A percentile compares a stretch with the other conserved stretches of the same genome.
Conservation (phyloP, 2,797 vertebrate genomes). For the Austrolebias charrua region DNA sequence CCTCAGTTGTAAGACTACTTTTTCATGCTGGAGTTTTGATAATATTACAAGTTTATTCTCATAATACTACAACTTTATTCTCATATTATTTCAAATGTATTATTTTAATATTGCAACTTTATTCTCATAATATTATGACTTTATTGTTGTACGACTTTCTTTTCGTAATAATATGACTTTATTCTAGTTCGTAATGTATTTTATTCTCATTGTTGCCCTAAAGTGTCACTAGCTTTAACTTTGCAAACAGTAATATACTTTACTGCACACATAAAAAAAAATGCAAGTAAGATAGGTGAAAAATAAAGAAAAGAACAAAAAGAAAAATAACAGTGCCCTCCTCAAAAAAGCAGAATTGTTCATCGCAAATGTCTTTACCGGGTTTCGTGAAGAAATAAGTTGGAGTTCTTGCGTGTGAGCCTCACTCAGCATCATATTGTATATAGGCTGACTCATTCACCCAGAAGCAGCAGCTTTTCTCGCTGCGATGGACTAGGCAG, state of each 20-base stretch:
- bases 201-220: no score
- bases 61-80: no score
- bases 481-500: constrained; percentile 69
- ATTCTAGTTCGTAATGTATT: no score
- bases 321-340: background rate
- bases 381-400: constrained; percentile 15
- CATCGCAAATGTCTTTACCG: constrained; percentile 12
- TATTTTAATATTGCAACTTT: no score
- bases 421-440: constrained; percentile 35
- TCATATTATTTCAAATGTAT: no score
- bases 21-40: no score
- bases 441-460: constrained; percentile 58
- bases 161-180: no score
- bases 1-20: no score
- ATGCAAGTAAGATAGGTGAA: constrained; percentile 8
- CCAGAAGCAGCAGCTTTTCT: constrained; percentile 61
- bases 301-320: background rate
- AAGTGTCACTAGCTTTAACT: background rate
- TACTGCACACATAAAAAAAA: constrained; percentile 18
- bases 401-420: constrained; percentile 8
- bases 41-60: no score
- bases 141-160: no score
- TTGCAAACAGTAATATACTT: background rate
- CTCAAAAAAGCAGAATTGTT: constrained; percentile 11
- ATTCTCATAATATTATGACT: no score